Evolutionary conservation across 2,888 invertebrate species (phyloP).

Genomic region (Ophion slaviceki): DNA sequence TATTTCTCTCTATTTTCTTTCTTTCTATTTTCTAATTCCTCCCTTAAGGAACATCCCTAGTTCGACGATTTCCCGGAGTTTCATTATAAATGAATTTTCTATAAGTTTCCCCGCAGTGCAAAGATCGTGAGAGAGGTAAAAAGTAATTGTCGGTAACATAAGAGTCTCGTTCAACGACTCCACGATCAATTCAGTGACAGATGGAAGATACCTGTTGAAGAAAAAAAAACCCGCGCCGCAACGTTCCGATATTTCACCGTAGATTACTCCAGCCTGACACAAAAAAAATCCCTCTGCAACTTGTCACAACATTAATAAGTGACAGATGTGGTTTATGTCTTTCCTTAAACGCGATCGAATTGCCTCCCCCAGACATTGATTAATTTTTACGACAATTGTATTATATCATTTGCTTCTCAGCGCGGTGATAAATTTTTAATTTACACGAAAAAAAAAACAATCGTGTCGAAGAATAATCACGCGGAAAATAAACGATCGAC

Average conservation of each 20-base stretch:
- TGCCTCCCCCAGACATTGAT: neutral
- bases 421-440: neutral
- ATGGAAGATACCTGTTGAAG: neutral
- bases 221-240: neutral
- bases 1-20: neutral
- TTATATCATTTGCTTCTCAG: neutral
- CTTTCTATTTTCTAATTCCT: neutral
- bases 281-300: neutral
- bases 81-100: neutral
- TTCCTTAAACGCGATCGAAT: neutral
- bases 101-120: neutral
- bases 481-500: neutral
- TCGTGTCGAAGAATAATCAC: neutral
- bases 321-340: neutral
- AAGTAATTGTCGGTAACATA: neutral
- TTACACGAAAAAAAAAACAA: neutral
- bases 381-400: neutral
- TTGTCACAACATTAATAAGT: conserved; percentile 22
- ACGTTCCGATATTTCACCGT: neutral
- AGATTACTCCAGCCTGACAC: neutral
- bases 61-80: neutral
- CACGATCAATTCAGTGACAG: neutral
- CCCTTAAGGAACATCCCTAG: neutral
- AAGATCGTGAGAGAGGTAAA: neutral
- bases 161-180: neutral